Evolutionary conservation across 2,113 vertebrate genomes (phyloP), one percentile per base, ranked within the genome.

Genomic region (Paramisgurnus dabryanus): DNA sequence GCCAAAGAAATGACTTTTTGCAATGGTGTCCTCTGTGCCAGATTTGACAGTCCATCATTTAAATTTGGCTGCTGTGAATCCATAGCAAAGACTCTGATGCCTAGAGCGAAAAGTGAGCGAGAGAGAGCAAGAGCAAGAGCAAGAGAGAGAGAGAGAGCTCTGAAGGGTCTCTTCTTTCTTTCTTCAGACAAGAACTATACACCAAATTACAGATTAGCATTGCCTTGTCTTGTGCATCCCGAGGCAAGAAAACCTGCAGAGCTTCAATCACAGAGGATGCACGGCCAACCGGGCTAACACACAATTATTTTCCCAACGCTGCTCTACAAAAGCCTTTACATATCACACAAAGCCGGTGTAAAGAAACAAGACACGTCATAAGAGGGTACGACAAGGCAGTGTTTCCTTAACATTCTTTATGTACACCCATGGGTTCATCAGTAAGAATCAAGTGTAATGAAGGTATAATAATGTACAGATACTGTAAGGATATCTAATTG

Each of bases 31-130:
- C 90, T 88, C 91, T 90, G 87, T 87, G 89, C 84, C 85, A 91
- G 89, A 90, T 87, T 86, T 93, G 92, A 93, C 92, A 93, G 92
- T 91, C 89, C 90, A 93, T 93, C 92, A 93, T 91, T 92, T 91
- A 89, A 90, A 93, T 92, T 91, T 92, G 64, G 82, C 83, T 90
- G 88, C 89, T 91, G 91, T 89, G 90, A 84, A 92, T 92, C 89
- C 88, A 91, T 86, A 86, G 79, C 91, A 90, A 89, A 91, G 90
- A 87, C 89, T 90, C 89, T 89, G 89, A 86, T 76, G 92, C 91
- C 92, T 89, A 85, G 81, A 93, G 90, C 88, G 4, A 58, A 60
- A 40, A 71, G 50, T 64, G 22, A 40, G 74, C 72, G n/a, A 65
- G 49, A 40, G 15, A 80, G 45, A 67, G 45, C 72, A 34, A 55